Percentiles rank a stretch among this genome's conserved stretches.
phyloP scores from a whole-genome alignment of 2,113 vertebrate genomes.

The Notarius lentiginosus region DNA sequence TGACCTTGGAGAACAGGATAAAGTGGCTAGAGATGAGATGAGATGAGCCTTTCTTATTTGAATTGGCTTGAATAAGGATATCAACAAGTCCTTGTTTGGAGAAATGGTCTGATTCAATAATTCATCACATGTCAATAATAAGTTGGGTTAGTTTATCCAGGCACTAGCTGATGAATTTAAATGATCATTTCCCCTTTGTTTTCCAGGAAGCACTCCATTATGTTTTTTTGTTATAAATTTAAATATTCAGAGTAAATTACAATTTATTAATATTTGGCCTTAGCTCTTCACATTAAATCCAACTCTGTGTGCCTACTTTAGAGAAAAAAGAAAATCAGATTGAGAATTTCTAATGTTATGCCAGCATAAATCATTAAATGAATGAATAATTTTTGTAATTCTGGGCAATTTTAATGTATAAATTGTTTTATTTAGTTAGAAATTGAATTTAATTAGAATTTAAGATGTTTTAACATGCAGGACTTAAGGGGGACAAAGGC shows the following conservation, averaged over 20 bases:
- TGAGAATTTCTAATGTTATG: not conserved
- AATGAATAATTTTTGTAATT: not conserved
- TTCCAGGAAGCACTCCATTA: not conserved
- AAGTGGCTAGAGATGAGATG: too few relatives aligned
- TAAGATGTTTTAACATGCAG: not conserved
- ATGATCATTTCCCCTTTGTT: not conserved
- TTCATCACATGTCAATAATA: slow-evolving; percentile 26
- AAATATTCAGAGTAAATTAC: slow-evolving; percentile 9
- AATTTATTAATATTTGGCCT: not conserved
- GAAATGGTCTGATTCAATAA: slow-evolving; percentile 40
- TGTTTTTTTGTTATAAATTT: not conserved
- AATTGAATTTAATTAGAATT: too few relatives aligned
- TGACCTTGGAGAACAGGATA: too few relatives aligned
- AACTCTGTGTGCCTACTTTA: slow-evolving; percentile 10
- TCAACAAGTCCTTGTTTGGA: slow-evolving; percentile 8
- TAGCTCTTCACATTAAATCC: not conserved
- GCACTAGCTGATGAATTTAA: slow-evolving; percentile 8
- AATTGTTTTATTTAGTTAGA: not conserved
- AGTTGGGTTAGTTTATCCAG: slow-evolving; percentile 20
- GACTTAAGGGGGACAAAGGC: not conserved
- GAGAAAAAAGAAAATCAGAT: not conserved
- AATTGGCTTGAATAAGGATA: slow-evolving; percentile 17
- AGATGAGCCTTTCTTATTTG: slow-evolving; percentile 4
- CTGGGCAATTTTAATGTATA: not conserved
- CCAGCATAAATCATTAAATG: not conserved